These are phyloP conservation scores for Microchirus variegatus DNA, from an alignment of 2,797 vertebrate species.

Conservation along the genomic window DNA sequence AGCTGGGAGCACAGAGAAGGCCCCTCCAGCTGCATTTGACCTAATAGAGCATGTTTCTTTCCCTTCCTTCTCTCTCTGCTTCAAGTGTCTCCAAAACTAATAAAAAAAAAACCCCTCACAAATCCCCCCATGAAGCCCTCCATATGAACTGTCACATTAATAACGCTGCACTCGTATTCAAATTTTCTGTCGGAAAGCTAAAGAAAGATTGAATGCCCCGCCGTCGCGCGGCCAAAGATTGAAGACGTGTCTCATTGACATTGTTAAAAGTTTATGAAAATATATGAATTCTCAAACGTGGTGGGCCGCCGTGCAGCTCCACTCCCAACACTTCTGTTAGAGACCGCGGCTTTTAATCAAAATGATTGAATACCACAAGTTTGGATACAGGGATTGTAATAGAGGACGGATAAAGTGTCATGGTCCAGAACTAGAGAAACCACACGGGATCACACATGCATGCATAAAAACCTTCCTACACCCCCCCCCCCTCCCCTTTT, in stretches of 20 bases:
- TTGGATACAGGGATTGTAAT: conserved; percentile 92
- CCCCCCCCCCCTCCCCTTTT: conserved; percentile 1
- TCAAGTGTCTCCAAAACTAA: conserved; percentile 83
- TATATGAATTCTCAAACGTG: conserved; percentile 98
- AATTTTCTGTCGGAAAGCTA: conserved; percentile 98
- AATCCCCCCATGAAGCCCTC: conserved; percentile 82
- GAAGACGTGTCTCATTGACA: conserved; percentile 96
- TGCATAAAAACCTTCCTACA: conserved; percentile 68
- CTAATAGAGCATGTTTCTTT: conserved; percentile 71
- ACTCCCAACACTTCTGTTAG: conserved; percentile 97
- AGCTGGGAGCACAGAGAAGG: conserved; percentile 50
- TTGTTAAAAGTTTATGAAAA: conserved; percentile 99
- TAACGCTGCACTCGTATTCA: conserved; percentile 97
- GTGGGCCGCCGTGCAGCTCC: conserved; percentile 91
- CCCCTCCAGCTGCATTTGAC: conserved; percentile 68
- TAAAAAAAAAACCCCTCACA: conserved; percentile 75
- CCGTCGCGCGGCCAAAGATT: conserved; percentile 96
- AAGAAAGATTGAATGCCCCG: conserved; percentile 99
- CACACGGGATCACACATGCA: conserved; percentile 77
- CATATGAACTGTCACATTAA: conserved; percentile 95
- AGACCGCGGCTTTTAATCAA: conserved; percentile 99
- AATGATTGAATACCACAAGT: conserved; percentile 99
- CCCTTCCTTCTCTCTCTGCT: conserved; percentile 67
- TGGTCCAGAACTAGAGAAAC: conserved; percentile 74
- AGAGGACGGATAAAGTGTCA: conserved; percentile 81